Evolutionary conservation across 2,797 vertebrate genomes (phyloP).

Genomic region (Mycteria americana): DNA sequence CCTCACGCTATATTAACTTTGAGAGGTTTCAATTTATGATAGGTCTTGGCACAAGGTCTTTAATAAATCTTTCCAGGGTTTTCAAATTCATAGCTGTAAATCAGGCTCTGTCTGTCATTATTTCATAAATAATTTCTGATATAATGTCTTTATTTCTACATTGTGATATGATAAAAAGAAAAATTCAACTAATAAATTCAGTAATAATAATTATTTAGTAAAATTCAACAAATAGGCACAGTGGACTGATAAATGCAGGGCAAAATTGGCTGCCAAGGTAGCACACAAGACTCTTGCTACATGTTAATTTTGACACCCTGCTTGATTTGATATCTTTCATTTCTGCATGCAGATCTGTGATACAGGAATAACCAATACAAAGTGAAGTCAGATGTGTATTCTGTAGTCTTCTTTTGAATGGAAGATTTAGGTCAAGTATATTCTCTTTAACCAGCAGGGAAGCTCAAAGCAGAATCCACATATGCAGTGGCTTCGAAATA

Average conservation of each 20-base stretch:
- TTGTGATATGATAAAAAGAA: background rate
- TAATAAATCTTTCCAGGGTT: background rate
- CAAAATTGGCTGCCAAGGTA: background rate
- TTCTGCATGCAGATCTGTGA: background rate
- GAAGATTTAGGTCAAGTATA: background rate
- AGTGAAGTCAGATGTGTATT: background rate
- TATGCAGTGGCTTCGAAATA: background rate
- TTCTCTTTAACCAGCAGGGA: constrained; percentile 1
- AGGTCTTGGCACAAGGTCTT: background rate
- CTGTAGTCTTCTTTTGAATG: background rate
- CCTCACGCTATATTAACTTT: background rate
- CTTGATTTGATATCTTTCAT: background rate
- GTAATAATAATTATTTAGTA: background rate
- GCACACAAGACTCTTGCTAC: background rate
- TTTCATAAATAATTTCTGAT: background rate
- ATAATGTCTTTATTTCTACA: background rate
- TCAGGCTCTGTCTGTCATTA: background rate
- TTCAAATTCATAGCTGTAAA: background rate
- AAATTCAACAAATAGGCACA: background rate
- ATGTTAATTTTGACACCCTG: background rate
- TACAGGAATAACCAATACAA: background rate
- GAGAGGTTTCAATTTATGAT: background rate
- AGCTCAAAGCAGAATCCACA: background rate
- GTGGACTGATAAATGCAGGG: background rate
- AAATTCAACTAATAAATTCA: background rate